Base-by-base conservation (phyloP, 2,113 vertebrate genomes). In the Brachirus orientalis region DNA sequence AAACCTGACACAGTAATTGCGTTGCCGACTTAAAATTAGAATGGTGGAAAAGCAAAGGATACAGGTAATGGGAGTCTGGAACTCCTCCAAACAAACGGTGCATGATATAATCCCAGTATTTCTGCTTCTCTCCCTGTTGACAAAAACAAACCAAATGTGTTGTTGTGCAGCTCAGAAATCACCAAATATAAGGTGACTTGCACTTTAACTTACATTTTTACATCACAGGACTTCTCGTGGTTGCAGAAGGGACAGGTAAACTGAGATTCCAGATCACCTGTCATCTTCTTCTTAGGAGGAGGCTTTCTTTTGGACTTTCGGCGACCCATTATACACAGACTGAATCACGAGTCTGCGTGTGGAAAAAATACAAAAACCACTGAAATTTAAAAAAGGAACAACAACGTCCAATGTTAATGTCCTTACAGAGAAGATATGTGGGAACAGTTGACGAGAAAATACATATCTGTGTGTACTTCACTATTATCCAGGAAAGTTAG, bases 31-130 rank as follows among this genome's bases (percentile, higher is more conserved):
- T n/a, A n/a, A n/a, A n/a, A n/a, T n/a, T n/a, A n/a, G n/a, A n/a
- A n/a, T n/a, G n/a, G n/a, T n/a, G n/a, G 28, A 28, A 28, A 28
- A 28, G 28, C 3, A 28, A 28, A 28, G 28, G 28, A 28, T 98
- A 98, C 96, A 97, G 0, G 96, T 98, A 61, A 98, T 98, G 18
- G 96, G 96, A 0, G 96, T 98, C 89, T 98, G 96, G 89, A 98
- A 98, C 84, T 97, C 96, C 83, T 98, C 96, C 73, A 98, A 88
- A 84, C 96, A 97, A 57, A 97, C 95, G 0, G 95, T 95, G 76
- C 96, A 98, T 1, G 96, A 96, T 86, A 98, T 97, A 55, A 98
- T 94, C 3, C 96, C 96, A 0, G 96, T 98, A 67, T 98, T 98
- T 41, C 96, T 93, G 69, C 92, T 95, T 5, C 96, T 92, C 80